A percentile compares a stretch with the other conserved stretches of the same genome.
Evolutionary conservation across 2,888 invertebrate genomes (phyloP).

Genomic region (Macrostomum cliftonense): DNA sequence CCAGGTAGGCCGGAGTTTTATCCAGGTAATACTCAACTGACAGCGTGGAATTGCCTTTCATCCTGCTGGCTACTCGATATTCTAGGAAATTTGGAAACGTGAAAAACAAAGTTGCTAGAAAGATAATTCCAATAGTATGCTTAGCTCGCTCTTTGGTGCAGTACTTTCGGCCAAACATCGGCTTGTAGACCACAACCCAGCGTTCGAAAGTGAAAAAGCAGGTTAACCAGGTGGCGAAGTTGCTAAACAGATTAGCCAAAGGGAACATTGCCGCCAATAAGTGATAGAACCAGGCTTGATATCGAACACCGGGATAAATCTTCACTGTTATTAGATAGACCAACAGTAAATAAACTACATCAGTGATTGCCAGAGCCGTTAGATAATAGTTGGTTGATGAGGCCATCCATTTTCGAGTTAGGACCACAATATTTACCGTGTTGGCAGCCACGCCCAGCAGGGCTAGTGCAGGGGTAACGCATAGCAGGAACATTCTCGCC

Average conservation of each 20-base stretch:
- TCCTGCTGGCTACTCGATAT: no score
- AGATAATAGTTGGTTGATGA: slow-evolving; percentile 43
- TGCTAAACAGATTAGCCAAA: slow-evolving; percentile 48
- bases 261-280: slow-evolving; percentile 41
- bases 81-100: slow-evolving; percentile 48
- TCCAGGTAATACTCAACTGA: no score
- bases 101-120: slow-evolving; percentile 45
- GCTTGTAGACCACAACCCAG: slow-evolving; percentile 56
- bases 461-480: slow-evolving; percentile 18
- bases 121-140: slow-evolving; percentile 46
- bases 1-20: no score
- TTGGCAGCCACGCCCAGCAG: slow-evolving; percentile 28
- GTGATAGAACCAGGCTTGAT: slow-evolving; percentile 2
- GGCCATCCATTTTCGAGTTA: slow-evolving; percentile 27
- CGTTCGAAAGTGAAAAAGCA: slow-evolving; percentile 57
- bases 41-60: no score
- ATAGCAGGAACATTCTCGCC: no score
- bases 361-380: slow-evolving; percentile 52
- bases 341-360: slow-evolving; percentile 46
- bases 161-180: slow-evolving; percentile 49
- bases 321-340: slow-evolving; percentile 1
- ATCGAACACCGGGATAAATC: not conserved
- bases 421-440: slow-evolving; percentile 26
- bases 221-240: slow-evolving; percentile 55
- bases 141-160: slow-evolving; percentile 54